Percentiles rank a stretch among this genome's conserved stretches.
Conservation (phyloP, 1,140 invertebrate species). For the Plodia interpunctella region DNA sequence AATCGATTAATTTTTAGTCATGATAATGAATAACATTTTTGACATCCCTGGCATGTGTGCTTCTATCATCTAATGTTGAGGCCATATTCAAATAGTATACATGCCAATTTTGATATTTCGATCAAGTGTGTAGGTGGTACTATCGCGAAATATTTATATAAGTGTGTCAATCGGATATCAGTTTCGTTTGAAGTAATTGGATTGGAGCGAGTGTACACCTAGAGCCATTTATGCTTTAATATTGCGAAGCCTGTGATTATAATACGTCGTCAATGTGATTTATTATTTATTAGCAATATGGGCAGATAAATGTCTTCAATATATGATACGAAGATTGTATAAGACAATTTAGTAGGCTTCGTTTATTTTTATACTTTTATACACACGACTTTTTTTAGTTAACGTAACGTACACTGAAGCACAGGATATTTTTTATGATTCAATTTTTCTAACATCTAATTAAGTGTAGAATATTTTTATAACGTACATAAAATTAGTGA, state of each 20-base stretch:
- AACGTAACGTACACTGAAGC: too few species aligned
- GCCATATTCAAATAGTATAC: constrained; percentile 32
- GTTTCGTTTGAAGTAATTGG: constrained; percentile 39
- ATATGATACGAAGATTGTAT: background rate
- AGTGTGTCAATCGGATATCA: constrained; percentile 44
- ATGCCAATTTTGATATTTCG: constrained; percentile 38
- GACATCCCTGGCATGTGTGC: constrained; percentile 8
- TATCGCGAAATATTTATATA: constrained; percentile 39
- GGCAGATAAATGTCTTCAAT: constrained; percentile 33
- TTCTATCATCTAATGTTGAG: constrained; percentile 7
- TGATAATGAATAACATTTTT: background rate
- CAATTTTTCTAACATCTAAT: too few species aligned
- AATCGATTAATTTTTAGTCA: too few species aligned
- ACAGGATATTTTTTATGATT: too few species aligned
- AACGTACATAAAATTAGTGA: too few species aligned
- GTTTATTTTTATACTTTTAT: constrained; percentile 1
- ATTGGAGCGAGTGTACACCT: constrained; percentile 44
- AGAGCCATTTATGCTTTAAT: constrained; percentile 39
- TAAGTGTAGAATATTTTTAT: too few species aligned
- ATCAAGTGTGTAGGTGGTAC: constrained; percentile 32
- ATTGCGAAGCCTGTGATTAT: constrained; percentile 41
- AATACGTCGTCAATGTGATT: constrained; percentile 36
- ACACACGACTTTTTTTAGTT: too few species aligned
- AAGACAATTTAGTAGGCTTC: background rate
- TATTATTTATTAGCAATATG: constrained; percentile 39